Percentiles rank a stretch among this genome's conserved stretches.
Evolutionary conservation across 2,888 invertebrate species (phyloP).

Genomic region (Camponotus fellah): DNA sequence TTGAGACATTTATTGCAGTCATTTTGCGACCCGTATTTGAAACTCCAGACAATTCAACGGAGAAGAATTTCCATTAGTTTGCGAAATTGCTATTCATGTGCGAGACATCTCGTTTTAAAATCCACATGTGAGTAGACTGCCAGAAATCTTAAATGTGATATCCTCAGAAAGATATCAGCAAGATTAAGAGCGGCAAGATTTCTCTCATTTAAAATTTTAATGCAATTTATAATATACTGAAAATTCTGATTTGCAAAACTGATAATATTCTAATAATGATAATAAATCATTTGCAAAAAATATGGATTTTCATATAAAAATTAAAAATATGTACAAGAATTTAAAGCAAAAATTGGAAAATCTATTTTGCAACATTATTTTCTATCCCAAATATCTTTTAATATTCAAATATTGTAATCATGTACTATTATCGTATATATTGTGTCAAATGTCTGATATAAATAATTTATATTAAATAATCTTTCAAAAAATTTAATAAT

Average conservation of each 20-base stretch:
- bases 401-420: not conserved
- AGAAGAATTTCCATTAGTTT: slow-evolving; percentile 5
- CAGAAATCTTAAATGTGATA: not conserved
- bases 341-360: not conserved
- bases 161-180: not conserved
- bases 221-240: not conserved
- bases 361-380: not conserved
- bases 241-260: not conserved
- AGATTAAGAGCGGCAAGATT: not conserved
- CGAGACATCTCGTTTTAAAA: not conserved
- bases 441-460: not conserved
- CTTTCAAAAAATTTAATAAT: not conserved
- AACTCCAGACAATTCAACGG: slow-evolving; percentile 8
- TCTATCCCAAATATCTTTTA: not conserved
- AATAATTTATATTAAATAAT: not conserved
- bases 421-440: not conserved
- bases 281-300: not conserved
- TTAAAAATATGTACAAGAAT: not conserved
- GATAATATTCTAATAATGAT: not conserved
- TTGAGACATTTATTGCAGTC: slow-evolving; percentile 27
- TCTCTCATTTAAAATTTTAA: not conserved
- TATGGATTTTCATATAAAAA: not conserved
- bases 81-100: not conserved
- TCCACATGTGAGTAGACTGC: not conserved
- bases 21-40: slow-evolving; percentile 10